Evolutionary conservation across 2,888 invertebrate species (phyloP), one percentile per base, ranked within the genome.

Genomic region (Melinaea menophilus): DNA sequence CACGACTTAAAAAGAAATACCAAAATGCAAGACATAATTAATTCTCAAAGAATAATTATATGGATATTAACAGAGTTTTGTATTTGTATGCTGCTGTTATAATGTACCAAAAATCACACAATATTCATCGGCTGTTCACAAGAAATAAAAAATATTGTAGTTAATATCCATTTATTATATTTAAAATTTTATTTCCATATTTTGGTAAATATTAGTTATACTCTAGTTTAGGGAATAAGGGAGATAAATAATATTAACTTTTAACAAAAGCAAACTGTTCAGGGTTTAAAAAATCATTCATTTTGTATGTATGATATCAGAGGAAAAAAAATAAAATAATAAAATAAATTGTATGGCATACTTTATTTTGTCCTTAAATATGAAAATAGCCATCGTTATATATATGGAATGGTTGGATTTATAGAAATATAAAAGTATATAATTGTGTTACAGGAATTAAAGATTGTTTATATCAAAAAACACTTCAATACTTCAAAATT

Each of bases 331-430:
- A 55, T 56, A 33, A 37, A 59, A 46, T 31, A 56, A 56, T 35
- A 41, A 51, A 45, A 54, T 11, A 56, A 13, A 45, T 56, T 59
- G 59, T 51, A 66, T 66, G 66, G 66, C 66, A 63, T 63, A 58
- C 61, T 66, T 66, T 66, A 58, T 62, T 66, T 63, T 61, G 60
- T 56, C 56, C 56, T 56, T 54, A 61, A 59, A 59, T 45, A 65
- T 62, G 7, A 60, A 51, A 55, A 55, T 61, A 56, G 56, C 58
- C 63, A 63, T 61, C 58, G 55, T 59, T 35, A 45, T 51, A 22
- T 22, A 22, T 33, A 59, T 35, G 59, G 66, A 66, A 66, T 66
- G 66, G 41, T 59, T 62, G 56, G 9, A n/a, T 45, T 55, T 46
- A 58, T 55, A n/a, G 46, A 51, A 58, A 58, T 58, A n/a, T 51